Percentiles rank a stretch among this genome's conserved stretches.
Conservation (phyloP, 2,888 invertebrate species). For the Agriopis aurantiaria region DNA sequence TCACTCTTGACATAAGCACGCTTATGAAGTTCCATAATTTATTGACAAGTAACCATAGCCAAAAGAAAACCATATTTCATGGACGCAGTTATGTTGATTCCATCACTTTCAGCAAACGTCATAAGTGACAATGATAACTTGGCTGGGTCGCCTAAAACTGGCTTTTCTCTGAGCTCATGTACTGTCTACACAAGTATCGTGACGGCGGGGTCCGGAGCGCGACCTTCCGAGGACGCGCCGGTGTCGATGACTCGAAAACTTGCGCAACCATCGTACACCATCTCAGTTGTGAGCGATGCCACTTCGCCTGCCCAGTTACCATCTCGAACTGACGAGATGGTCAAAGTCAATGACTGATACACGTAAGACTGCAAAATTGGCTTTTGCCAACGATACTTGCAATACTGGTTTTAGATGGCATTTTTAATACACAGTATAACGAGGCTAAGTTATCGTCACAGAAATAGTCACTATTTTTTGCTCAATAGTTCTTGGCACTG, state of each 20-base stretch:
- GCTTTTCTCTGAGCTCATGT: not conserved
- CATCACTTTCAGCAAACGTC: not conserved
- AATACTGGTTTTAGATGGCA: no score
- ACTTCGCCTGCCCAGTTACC: slow-evolving; percentile 23
- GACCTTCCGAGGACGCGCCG: slow-evolving; percentile 71
- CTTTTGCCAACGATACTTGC: not conserved
- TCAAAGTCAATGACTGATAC: slow-evolving; percentile 29
- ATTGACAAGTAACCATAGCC: no score
- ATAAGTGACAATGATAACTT: no score
- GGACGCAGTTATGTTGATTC: no score
- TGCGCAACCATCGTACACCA: slow-evolving; percentile 57
- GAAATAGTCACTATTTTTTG: not conserved
- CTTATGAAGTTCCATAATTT: no score
- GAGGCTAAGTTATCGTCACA: not conserved
- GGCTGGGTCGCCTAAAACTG: not conserved
- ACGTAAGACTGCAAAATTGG: slow-evolving; percentile 4
- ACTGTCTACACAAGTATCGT: slow-evolving; percentile 38
- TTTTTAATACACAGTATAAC: not conserved
- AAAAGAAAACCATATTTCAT: no score
- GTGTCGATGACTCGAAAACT: slow-evolving; percentile 69
- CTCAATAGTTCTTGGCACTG: not conserved
- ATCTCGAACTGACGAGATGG: slow-evolving; percentile 27
- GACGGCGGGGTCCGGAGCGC: slow-evolving; percentile 53
- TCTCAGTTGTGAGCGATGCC: slow-evolving; percentile 37
- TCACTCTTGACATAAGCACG: no score